Evolutionary conservation across 2,113 vertebrate genomes (phyloP).

Genomic region (Heliornis fulica): DNA sequence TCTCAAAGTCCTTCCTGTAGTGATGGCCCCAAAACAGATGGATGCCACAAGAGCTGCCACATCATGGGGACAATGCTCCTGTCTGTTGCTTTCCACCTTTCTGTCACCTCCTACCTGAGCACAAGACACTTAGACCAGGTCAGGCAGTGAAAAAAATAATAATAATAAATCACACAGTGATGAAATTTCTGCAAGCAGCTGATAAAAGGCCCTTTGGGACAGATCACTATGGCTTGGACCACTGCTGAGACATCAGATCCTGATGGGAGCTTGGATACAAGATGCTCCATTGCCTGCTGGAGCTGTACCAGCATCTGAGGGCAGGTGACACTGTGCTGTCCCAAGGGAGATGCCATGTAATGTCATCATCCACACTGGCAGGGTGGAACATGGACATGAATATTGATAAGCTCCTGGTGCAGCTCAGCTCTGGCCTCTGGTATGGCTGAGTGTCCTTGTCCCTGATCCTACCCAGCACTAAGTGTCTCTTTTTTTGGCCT

Average conservation of each 20-base stretch:
- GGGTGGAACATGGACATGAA: neutral
- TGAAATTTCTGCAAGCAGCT: neutral
- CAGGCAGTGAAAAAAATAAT: neutral
- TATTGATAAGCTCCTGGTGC: neutral
- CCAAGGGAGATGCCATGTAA: accelerated
- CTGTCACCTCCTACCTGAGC: neutral
- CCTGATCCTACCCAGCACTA: neutral
- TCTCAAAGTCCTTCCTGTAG: no score
- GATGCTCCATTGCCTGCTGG: neutral
- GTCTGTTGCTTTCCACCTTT: neutral
- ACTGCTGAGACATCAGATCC: neutral
- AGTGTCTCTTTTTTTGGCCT: neutral
- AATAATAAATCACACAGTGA: neutral
- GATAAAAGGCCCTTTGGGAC: neutral
- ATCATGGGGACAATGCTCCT: neutral
- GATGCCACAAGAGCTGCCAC: neutral
- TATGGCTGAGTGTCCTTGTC: neutral
- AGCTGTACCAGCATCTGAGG: neutral
- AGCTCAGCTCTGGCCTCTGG: neutral
- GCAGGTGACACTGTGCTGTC: neutral
- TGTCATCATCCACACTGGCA: neutral
- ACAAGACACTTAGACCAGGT: neutral
- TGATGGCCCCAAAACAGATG: no score
- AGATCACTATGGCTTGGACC: neutral
- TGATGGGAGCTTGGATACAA: neutral